Evolutionary conservation across 2,113 vertebrate species (phyloP).

Genomic region (Calyptomena viridis): DNA sequence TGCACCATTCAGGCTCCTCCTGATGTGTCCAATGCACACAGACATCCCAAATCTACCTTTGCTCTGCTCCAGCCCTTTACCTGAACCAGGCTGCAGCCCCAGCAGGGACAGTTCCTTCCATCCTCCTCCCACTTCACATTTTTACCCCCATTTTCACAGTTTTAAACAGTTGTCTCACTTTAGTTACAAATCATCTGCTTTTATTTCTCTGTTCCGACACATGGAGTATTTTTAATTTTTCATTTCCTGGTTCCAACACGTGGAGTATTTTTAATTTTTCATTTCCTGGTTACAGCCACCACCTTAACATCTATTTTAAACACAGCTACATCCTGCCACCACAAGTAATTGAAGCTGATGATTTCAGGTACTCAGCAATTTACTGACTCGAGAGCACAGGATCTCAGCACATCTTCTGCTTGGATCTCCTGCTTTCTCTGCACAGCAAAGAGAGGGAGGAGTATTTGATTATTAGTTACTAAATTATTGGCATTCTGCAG

Average conservation of each 20-base stretch:
- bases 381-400: background rate
- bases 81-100: background rate
- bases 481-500: conserved; percentile 30
- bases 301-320: background rate
- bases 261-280: background rate
- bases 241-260: background rate
- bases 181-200: background rate
- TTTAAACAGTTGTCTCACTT: background rate
- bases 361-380: conserved; percentile 24
- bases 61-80: background rate
- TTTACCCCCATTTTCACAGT: background rate
- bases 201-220: background rate
- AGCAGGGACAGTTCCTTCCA: background rate
- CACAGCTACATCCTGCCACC: background rate
- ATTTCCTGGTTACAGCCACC: background rate
- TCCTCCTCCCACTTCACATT: background rate
- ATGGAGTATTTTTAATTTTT: background rate
- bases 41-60: background rate
- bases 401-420: conserved; percentile 39
- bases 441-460: conserved; percentile 1
- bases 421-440: background rate
- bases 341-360: background rate
- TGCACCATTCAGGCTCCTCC: background rate
- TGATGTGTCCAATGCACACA: background rate
- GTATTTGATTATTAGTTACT: conserved; percentile 19